These are phyloP conservation scores for Oxytorus armatus DNA, from an alignment of 2,888 invertebrate species.

Conservation along the genomic window DNA sequence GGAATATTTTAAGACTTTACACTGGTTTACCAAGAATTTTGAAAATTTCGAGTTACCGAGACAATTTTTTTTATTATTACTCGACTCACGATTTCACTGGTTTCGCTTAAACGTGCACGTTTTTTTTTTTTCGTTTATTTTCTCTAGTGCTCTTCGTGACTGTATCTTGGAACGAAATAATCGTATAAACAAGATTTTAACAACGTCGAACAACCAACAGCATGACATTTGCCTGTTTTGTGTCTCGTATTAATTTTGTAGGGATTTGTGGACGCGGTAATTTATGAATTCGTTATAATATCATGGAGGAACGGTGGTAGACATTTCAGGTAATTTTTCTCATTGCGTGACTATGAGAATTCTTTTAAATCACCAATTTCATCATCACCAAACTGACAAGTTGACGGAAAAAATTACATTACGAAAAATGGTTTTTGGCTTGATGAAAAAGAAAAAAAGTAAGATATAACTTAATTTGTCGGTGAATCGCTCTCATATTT, in stretches of 20 bases:
- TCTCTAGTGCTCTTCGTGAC: neutral
- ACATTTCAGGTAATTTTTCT: slow-evolving; percentile 63
- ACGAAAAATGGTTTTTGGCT: neutral
- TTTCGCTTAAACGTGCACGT: slow-evolving; percentile 46
- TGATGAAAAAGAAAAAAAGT: neutral
- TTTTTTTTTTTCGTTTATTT: slow-evolving; percentile 1
- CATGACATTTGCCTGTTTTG: slow-evolving; percentile 64
- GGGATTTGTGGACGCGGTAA: slow-evolving; percentile 13
- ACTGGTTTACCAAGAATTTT: slow-evolving; percentile 50
- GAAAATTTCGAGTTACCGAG: slow-evolving; percentile 1
- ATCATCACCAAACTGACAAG: neutral
- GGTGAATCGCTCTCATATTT: slow-evolving; percentile 16
- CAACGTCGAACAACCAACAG: slow-evolving; percentile 67
- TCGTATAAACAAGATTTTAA: slow-evolving; percentile 31
- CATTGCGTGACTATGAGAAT: slow-evolving; percentile 12
- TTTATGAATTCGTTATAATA: slow-evolving; percentile 28
- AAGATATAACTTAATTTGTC: neutral
- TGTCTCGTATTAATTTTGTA: slow-evolving; percentile 18
- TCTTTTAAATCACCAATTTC: neutral
- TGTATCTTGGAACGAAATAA: slow-evolving; percentile 19
- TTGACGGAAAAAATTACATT: neutral
- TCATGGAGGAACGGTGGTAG: slow-evolving; percentile 57
- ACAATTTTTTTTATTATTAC: slow-evolving; percentile 16
- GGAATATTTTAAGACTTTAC: slow-evolving; percentile 38
- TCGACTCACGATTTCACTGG: slow-evolving; percentile 44